Evolutionary conservation across 2,888 invertebrate genomes (phyloP), one percentile per base, ranked within the genome.

Genomic region (Amphimallon solstitiale): DNA sequence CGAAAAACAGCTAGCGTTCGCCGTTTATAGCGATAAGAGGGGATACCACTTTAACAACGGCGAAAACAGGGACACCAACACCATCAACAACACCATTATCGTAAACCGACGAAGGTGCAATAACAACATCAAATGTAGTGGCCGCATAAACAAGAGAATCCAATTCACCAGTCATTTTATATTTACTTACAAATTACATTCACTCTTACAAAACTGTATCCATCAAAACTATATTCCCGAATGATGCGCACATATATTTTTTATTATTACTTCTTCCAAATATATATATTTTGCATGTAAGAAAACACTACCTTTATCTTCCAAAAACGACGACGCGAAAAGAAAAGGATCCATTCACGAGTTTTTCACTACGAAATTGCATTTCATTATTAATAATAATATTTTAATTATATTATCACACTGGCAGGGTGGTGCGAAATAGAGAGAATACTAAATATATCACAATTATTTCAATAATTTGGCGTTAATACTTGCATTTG

Each of bases 381-480:
- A 45, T 17, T 7, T 19, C 10, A 45, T 19, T 5, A 40, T 14
- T 2, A 45, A 1, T 19, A 17, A 45, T 9, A 45, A 15, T 19
- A 12, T 63, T 52, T 49, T 35, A 38, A n/a, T n/a, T 23, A 40
- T 64, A 54, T 70, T 71, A 71, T 68, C 71, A 70, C 71, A 72
- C 71, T 67, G 69, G 65, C 68, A 70, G 70, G 71, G 43, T 59
- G 56, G 56, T 59, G 40, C 43, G 43, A 59, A 59, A 54, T 29
- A 59, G 43, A 77, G 79, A 80, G 79, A 82, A 81, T 81, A 81
- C 80, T 81, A 79, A 80, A 80, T 81, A 59, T 59, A 82, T 82
- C 82, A 82, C 82, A 82, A 81, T 81, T 75, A 77, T 80, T 80
- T 77, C 79, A 78, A 76, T 75, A 78, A 80, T 81, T 82, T 81